A percentile compares a stretch with the other conserved stretches of the same genome.
Conservation (phyloP, 2,113 vertebrate species). For the Sula dactylatra region DNA sequence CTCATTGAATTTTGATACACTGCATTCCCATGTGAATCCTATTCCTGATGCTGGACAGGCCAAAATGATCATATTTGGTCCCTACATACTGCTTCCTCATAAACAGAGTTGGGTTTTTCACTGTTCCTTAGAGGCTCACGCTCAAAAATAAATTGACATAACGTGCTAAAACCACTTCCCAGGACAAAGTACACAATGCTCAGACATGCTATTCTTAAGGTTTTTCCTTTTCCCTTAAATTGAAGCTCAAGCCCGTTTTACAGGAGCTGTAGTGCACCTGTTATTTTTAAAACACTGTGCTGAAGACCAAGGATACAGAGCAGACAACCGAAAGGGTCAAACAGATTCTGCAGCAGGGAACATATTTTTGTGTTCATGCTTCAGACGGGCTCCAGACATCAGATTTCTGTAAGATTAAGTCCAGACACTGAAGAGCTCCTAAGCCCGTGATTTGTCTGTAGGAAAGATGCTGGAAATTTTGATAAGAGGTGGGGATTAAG, state of each 20-base stretch:
- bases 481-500: conserved; percentile 4
- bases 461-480: not conserved
- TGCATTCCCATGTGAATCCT: not conserved
- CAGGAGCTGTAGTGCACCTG: not conserved
- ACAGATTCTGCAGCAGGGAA: not conserved
- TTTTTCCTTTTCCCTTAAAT: not conserved
- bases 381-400: conserved; percentile 16
- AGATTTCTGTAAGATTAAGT: conserved; percentile 20
- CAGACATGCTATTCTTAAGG: not conserved
- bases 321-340: not conserved
- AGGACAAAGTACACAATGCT: not conserved
- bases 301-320: not conserved
- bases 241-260: not conserved
- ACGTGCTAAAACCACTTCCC: not conserved
- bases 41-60: not conserved
- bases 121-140: not conserved
- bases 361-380: not conserved
- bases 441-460: not conserved
- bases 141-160: not conserved
- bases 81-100: not conserved
- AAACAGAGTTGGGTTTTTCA: not conserved
- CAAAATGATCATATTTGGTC: not conserved
- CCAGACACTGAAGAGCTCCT: not conserved
- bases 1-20: not conserved
- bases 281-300: not conserved